Evolutionary conservation across 2,113 vertebrate genomes (phyloP).

Genomic region (Asarcornis scutulata): DNA sequence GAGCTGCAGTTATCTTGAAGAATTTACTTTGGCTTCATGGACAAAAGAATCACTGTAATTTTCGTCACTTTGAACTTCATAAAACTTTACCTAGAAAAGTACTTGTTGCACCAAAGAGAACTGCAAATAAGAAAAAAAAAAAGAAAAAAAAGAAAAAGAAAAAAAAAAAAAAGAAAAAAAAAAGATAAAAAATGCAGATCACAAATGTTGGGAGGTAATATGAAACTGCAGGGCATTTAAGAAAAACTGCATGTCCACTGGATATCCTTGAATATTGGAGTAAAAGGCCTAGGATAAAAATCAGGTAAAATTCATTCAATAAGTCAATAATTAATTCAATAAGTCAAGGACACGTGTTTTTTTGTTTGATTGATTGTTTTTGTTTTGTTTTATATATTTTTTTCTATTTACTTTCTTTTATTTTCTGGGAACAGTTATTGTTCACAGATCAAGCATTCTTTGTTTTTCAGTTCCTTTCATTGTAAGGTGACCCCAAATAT

Average conservation of each 20-base stretch:
- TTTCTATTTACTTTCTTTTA: background rate
- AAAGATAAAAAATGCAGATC: no score
- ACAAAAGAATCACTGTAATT: background rate
- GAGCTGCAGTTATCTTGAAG: background rate
- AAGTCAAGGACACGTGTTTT: no score
- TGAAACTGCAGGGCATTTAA: no score
- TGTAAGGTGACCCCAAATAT: background rate
- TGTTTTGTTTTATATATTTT: no score
- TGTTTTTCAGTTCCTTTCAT: background rate
- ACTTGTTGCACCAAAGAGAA: background rate
- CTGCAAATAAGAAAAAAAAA: background rate
- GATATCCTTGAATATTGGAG: background rate
- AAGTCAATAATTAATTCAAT: no score
- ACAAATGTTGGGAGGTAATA: no score
- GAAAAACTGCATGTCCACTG: background rate
- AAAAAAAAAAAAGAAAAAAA: background rate
- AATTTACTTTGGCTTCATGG: background rate
- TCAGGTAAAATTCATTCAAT: no score
- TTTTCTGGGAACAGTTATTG: rapidly evolving
- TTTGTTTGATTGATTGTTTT: background rate
- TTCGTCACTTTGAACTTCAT: background rate
- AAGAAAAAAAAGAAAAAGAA: background rate
- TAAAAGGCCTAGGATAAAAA: background rate
- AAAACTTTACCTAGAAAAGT: background rate
- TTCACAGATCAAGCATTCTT: background rate